Percentiles rank a stretch among this genome's conserved stretches.
Conservation (phyloP, 2,888 invertebrate genomes). For the Limenitis arthemis region DNA sequence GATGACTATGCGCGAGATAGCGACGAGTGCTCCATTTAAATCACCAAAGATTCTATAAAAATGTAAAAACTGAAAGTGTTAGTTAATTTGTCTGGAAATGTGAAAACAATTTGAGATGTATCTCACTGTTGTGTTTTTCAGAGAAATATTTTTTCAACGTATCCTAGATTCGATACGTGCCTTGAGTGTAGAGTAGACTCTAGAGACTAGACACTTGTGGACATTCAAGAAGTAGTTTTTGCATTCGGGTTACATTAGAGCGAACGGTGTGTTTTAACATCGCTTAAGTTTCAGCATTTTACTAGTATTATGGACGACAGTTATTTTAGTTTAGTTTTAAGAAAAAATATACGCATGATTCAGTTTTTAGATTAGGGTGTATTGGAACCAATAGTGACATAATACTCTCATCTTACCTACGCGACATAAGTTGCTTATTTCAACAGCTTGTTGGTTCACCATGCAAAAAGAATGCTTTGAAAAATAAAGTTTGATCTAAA, state of each 20-base stretch:
- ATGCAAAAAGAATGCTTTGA: not conserved
- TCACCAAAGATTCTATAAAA: slow-evolving; percentile 5
- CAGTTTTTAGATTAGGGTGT: not conserved
- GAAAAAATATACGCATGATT: slow-evolving; percentile 35
- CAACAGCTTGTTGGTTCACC: not conserved
- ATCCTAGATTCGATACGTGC: slow-evolving; percentile 60
- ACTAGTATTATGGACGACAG: slow-evolving; percentile 43
- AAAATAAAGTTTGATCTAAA: not conserved
- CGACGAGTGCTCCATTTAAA: slow-evolving; percentile 75
- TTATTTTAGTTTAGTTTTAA: slow-evolving; percentile 36
- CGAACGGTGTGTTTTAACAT: slow-evolving; percentile 37
- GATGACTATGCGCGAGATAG: slow-evolving; percentile 72
- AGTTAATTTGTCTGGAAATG: not conserved
- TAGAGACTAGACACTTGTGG: slow-evolving; percentile 21
- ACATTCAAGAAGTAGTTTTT: slow-evolving; percentile 31
- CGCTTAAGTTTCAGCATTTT: slow-evolving; percentile 57
- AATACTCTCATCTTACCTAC: not conserved
- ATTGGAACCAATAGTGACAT: not conserved
- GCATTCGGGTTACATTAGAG: slow-evolving; percentile 18
- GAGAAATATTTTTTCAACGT: slow-evolving; percentile 65
- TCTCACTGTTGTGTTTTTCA: slow-evolving; percentile 39
- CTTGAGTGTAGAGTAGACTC: slow-evolving; percentile 43
- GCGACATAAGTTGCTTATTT: not conserved
- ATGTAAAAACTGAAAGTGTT: not conserved
- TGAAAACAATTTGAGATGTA: slow-evolving; percentile 30